Percentiles rank a stretch among this genome's conserved stretches.
Evolutionary conservation across 2,797 vertebrate genomes (phyloP).

Genomic region (Sebastes alutus): DNA sequence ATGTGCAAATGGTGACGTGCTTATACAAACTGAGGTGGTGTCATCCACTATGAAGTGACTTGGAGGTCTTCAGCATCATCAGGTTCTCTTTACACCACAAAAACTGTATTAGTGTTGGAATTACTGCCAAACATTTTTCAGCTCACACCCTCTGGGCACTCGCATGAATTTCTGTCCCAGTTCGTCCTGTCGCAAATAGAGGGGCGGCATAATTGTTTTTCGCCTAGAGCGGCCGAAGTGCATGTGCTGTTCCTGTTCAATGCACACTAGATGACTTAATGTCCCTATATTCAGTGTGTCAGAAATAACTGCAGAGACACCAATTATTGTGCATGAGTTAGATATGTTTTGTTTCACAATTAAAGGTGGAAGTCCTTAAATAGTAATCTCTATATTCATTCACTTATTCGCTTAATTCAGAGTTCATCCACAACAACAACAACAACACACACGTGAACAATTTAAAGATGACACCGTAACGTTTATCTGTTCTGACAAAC

Average conservation of each 20-base stretch:
- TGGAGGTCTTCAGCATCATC: too few species aligned
- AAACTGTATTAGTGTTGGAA: too few species aligned
- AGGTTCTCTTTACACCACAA: too few species aligned
- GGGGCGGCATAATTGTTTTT: too few species aligned
- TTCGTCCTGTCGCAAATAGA: too few species aligned
- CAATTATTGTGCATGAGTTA: slow-evolving; percentile 4
- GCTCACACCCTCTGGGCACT: too few species aligned
- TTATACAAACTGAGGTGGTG: too few species aligned
- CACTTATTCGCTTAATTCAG: not conserved
- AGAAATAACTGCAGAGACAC: slow-evolving; percentile 3
- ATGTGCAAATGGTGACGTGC: too few species aligned
- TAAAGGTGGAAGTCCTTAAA: not conserved
- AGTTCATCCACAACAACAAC: not conserved
- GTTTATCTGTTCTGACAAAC: not conserved
- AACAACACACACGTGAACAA: not conserved
- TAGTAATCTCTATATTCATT: not conserved
- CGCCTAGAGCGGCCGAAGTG: too few species aligned
- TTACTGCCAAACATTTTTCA: too few species aligned
- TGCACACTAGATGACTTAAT: not conserved
- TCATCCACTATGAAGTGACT: too few species aligned
- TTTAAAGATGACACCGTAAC: not conserved
- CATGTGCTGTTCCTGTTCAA: not conserved
- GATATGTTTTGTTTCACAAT: not conserved
- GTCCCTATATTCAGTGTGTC: not conserved
- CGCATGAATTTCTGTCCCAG: too few species aligned